phyloP scores from a whole-genome alignment of 2,888 invertebrate genomes.

The Drosophila falleni region DNA sequence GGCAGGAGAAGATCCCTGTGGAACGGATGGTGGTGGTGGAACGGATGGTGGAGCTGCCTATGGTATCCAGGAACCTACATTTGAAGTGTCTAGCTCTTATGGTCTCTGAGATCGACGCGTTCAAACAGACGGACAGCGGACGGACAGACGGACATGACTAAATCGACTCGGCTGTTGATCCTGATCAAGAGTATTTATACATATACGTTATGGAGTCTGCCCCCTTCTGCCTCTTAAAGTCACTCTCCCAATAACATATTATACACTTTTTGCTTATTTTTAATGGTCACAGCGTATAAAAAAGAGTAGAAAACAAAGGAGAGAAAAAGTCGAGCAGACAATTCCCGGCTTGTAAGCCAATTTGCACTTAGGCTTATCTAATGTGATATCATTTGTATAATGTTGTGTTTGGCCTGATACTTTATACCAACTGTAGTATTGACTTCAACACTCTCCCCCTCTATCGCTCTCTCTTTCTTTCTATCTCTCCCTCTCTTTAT shows the following conservation, averaged over 20 bases:
- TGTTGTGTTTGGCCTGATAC: conserved; percentile 82
- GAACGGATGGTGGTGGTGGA: no score
- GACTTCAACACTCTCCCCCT: conserved; percentile 23
- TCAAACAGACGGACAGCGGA: no score
- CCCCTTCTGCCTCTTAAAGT: no score
- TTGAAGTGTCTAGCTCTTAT: no score
- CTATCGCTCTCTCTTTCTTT: not conserved
- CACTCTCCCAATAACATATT: not conserved
- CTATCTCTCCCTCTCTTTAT: conserved; percentile 23
- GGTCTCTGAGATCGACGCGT: no score
- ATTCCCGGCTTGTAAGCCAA: conserved; percentile 86
- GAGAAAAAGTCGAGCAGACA: conserved; percentile 60
- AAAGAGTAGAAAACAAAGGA: conserved; percentile 9
- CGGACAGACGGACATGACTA: no score
- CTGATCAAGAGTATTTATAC: no score
- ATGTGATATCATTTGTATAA: conserved; percentile 86
- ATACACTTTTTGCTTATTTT: no score
- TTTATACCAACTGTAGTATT: conserved; percentile 74
- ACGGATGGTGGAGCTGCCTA: no score
- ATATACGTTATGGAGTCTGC: no score
- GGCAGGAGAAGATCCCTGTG: not conserved
- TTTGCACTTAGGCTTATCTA: conserved; percentile 86
- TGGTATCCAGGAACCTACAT: no score
- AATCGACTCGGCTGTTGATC: no score
- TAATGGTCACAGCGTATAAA: not conserved